phyloP scores from a whole-genome alignment of 2,888 invertebrate genomes.

The Sepioteuthis lessoniana region DNA sequence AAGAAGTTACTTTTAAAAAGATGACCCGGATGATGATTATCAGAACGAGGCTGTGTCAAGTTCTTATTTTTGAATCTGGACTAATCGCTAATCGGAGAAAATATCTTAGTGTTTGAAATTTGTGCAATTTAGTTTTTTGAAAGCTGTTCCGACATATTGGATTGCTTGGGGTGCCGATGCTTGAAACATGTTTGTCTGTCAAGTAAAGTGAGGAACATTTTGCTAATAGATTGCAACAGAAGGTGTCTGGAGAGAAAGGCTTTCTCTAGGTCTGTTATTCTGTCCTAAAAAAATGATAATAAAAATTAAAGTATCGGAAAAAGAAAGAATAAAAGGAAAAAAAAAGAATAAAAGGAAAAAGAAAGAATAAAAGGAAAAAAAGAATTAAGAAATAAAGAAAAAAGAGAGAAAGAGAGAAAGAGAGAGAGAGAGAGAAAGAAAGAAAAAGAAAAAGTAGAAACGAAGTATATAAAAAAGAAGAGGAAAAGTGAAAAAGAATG shows the following conservation, averaged over 20 bases:
- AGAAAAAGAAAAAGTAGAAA: no score
- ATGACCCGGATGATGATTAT: background rate
- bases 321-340: no score
- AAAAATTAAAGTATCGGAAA: no score
- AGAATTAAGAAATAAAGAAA: no score
- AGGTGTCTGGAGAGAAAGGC: background rate
- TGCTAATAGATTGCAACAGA: background rate
- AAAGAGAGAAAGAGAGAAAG: no score
- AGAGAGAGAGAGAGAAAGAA: no score
- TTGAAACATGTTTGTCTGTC: background rate
- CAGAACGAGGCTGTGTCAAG: constrained; percentile 33
- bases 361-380: no score
- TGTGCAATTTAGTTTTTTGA: background rate
- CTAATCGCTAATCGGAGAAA: background rate
- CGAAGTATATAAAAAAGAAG: no score
- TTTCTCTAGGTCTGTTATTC: background rate
- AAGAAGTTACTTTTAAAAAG: background rate
- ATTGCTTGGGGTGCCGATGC: background rate
- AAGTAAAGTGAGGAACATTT: background rate
- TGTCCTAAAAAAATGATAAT: no score
- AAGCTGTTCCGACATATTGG: background rate
- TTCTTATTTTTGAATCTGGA: constrained; percentile 33
- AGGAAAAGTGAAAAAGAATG: no score
- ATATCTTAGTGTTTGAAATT: background rate
- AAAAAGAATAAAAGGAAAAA: no score